Base-by-base conservation (phyloP, 2,797 vertebrate species). In the Alfaro cultratus region DNA sequence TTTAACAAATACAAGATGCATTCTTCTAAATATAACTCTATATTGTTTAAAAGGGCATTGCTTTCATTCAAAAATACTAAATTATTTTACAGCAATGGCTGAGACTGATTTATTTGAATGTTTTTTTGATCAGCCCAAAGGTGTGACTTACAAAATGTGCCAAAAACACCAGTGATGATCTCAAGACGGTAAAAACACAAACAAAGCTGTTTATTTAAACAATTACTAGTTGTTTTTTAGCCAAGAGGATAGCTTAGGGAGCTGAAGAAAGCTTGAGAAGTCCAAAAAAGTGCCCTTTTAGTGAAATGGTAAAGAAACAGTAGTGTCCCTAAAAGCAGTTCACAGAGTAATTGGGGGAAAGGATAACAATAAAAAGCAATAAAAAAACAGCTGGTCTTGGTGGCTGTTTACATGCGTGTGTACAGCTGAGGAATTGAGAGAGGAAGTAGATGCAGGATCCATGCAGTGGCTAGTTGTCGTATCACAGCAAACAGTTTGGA, bases 401-500 rank as follows among this genome's bases (percentile, higher is more conserved):
- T 81, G 81, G 68, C 67, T 76, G 74, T 83, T 71, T 81, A 51
- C 75, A 62, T 82, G 74, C 77, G 84, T 77, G 57, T 53, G 34
- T n/a, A 76, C 77, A 75, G 67, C 73, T 45, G 23, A 80, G 70
- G 67, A 77, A 81, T 73, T 84, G 87, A 89, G 88, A 89, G 84
- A 93, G 92, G 92, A 94, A 93, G 91, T 92, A 53, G 75, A 82
- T 49, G 57, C 78, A 89, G 89, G 88, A 91, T 83, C 86, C 85
- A 86, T 72, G 83, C 87, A 86, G 80, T 84, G 88, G 86, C 83
- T 75, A 34, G 80, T 78, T 83, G 89, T 88, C 89, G 85, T 84
- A 89, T 89, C 88, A 94, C 85, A 92, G 87, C 90, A 92, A 94
- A 92, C 89, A 85, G 47, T 83, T 82, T 93, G 88, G 55, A 60